phyloP scores from a whole-genome alignment of 1,140 invertebrate species.

The Drosophila lowei region DNA sequence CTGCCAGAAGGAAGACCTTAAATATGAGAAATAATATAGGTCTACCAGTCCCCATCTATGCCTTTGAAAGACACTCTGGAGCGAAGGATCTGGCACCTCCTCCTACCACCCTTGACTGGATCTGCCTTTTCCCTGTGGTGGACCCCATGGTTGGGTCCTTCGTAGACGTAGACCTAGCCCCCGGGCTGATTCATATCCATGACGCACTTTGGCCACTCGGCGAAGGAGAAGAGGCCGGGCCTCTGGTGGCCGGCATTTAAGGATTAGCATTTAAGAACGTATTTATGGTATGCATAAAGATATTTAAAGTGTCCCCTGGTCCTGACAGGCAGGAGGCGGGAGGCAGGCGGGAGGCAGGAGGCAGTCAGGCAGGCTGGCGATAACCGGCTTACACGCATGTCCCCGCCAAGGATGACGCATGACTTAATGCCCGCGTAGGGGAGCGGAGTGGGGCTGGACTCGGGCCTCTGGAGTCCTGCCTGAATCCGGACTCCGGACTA shows the following conservation, averaged over 20 bases:
- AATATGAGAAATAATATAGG: no score
- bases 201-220: slow-evolving; percentile 23
- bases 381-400: slow-evolving; percentile 68
- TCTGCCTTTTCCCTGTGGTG: slow-evolving; percentile 8
- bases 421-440: slow-evolving; percentile 54
- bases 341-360: slow-evolving; percentile 30
- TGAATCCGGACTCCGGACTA: slow-evolving; percentile 17
- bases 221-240: not conserved
- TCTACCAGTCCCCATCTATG: no score
- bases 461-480: not conserved
- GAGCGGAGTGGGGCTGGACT: slow-evolving; percentile 1
- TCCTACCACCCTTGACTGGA: slow-evolving; percentile 27
- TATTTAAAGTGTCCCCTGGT: slow-evolving; percentile 59
- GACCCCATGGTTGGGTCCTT: not conserved
- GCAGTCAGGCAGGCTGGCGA: slow-evolving; percentile 37
- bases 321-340: not conserved
- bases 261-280: slow-evolving; percentile 66
- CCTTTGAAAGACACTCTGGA: no score
- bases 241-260: slow-evolving; percentile 25
- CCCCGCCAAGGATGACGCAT: slow-evolving; percentile 69
- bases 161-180: slow-evolving; percentile 20
- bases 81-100: no score
- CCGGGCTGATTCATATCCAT: slow-evolving; percentile 11
- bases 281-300: slow-evolving; percentile 71
- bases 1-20: no score